A percentile compares a stretch with the other conserved stretches of the same genome.
Evolutionary conservation across 2,113 vertebrate species (phyloP).

Genomic region (Stegastes partitus): DNA sequence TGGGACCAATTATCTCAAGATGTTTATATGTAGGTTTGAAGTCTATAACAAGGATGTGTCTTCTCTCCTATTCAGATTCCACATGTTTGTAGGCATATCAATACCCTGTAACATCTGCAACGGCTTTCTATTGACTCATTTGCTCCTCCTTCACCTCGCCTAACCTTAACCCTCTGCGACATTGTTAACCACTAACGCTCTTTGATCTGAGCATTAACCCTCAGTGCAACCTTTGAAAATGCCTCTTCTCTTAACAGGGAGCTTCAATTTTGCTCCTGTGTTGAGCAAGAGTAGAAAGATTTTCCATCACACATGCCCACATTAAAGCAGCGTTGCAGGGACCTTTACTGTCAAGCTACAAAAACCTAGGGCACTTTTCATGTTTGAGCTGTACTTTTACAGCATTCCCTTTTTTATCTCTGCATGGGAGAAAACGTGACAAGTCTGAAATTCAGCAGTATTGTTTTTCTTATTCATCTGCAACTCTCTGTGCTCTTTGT

Average conservation of each 20-base stretch:
- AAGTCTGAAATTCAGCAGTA: conserved; percentile 6
- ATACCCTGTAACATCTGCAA: too few relatives aligned
- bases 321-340: not conserved
- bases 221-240: too few relatives aligned
- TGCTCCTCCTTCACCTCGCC: too few relatives aligned
- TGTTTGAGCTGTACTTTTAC: not conserved
- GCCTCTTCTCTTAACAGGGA: too few relatives aligned
- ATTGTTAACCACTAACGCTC: not conserved
- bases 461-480: conserved; percentile 13
- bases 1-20: too few relatives aligned
- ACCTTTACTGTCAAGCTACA: conserved; percentile 1
- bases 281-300: not conserved
- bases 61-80: too few relatives aligned
- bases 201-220: not conserved
- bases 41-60: too few relatives aligned
- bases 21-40: too few relatives aligned
- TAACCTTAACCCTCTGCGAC: not conserved
- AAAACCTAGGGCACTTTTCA: not conserved
- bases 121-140: too few relatives aligned
- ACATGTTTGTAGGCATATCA: too few relatives aligned
- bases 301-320: not conserved
- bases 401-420: conserved; percentile 9
- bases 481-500: conserved; percentile 38
- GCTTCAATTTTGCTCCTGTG: not conserved
- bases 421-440: not conserved